A percentile compares a stretch with the other conserved stretches of the same genome.
Conservation (phyloP, 2,113 vertebrate species). For the Bothrops jararaca region DNA sequence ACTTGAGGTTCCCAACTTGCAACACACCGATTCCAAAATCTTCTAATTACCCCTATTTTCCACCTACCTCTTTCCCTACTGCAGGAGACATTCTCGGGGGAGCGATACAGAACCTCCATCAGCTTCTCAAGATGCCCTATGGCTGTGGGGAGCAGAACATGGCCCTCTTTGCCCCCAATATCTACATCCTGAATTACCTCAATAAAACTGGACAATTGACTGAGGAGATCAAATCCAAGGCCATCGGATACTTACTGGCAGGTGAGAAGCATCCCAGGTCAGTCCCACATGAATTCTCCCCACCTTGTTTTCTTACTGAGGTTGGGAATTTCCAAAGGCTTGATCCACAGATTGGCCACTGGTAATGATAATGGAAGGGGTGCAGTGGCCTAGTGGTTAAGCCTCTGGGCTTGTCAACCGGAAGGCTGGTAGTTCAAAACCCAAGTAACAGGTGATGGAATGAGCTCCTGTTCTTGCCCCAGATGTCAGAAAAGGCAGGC, state of each 20-base stretch:
- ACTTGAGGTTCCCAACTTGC: not conserved
- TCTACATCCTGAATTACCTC: conserved; percentile 85
- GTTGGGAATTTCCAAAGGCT: not conserved
- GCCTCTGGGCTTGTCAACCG: not conserved
- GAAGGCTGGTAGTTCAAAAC: not conserved
- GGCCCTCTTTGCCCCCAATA: conserved; percentile 83
- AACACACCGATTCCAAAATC: not conserved
- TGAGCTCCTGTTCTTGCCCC: not conserved
- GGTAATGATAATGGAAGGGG: not conserved
- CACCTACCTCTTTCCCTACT: not conserved
- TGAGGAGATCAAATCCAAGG: conserved; percentile 68
- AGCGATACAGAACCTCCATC: conserved; percentile 78
- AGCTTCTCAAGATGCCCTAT: conserved; percentile 81
- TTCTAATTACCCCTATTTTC: not conserved
- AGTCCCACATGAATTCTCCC: not conserved
- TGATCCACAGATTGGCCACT: too few species aligned
- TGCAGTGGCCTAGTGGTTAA: not conserved
- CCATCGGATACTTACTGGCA: conserved; percentile 69
- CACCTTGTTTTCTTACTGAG: not conserved
- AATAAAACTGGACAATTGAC: conserved; percentile 80
- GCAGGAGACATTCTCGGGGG: conserved; percentile 84
- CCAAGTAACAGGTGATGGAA: not conserved
- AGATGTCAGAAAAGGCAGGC: not conserved
- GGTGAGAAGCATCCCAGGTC: not conserved
- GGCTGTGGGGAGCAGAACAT: conserved; percentile 92